Evolutionary conservation across 2,797 vertebrate genomes (phyloP).

Genomic region (Percopsis omiscomaycus): DNA sequence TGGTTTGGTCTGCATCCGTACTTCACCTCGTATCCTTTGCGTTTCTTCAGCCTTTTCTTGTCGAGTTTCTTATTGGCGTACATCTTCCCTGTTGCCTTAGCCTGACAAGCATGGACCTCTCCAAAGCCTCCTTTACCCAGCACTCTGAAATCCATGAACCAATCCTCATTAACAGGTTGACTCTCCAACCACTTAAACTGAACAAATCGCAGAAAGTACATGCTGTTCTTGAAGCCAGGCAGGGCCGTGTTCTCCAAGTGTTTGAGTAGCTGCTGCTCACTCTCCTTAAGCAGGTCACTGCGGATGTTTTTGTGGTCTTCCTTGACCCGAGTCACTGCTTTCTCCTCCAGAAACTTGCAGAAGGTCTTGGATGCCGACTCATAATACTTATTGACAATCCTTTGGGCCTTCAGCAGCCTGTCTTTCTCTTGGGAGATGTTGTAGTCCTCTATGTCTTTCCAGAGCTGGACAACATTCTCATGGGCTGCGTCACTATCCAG

Average conservation of each 20-base stretch:
- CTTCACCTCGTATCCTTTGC: conserved; percentile 77
- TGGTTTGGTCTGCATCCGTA: not conserved
- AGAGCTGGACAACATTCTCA: conserved; percentile 67
- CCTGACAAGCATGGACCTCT: conserved; percentile 78
- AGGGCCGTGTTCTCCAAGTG: conserved; percentile 67
- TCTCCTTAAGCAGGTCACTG: conserved; percentile 77
- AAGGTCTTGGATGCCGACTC: conserved; percentile 73
- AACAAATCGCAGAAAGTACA: conserved; percentile 77
- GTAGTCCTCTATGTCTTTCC: conserved; percentile 79
- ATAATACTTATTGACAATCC: conserved; percentile 74
- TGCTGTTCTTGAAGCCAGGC: conserved; percentile 70
- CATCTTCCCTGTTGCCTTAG: conserved; percentile 81
- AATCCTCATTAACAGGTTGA: conserved; percentile 75
- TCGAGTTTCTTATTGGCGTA: conserved; percentile 83
- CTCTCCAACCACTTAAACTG: conserved; percentile 81
- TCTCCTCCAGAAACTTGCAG: conserved; percentile 77
- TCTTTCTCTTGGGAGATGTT: conserved; percentile 65
- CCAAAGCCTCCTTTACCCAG: conserved; percentile 81
- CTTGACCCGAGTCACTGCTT: conserved; percentile 73
- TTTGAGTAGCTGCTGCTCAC: conserved; percentile 70
- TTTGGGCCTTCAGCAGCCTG: conserved; percentile 73
- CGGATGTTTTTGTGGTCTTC: conserved; percentile 73
- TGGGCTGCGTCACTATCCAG: conserved; percentile 58
- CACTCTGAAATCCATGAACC: conserved; percentile 82
- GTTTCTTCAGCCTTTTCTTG: conserved; percentile 81